Evolutionary conservation across 2,888 invertebrate genomes (phyloP).

Genomic region (Polymixis flavicincta): DNA sequence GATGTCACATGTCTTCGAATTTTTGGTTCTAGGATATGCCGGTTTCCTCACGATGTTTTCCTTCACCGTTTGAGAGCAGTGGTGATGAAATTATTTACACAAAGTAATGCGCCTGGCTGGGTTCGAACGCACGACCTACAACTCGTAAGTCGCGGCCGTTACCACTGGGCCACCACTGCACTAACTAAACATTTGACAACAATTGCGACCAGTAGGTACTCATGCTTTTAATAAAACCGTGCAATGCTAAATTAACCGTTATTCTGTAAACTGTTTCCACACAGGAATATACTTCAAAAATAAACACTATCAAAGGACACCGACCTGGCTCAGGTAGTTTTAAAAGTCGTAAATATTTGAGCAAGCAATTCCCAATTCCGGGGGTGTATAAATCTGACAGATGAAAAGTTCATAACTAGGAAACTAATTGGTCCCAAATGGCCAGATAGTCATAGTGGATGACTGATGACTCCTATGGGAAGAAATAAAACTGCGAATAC

Average conservation of each 20-base stretch:
- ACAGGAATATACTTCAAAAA: slow-evolving; percentile 19
- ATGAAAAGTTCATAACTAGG: slow-evolving; percentile 83
- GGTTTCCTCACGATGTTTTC: too few species aligned
- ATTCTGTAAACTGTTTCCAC: not conserved
- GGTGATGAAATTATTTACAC: too few species aligned
- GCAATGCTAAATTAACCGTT: not conserved
- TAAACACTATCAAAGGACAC: slow-evolving; percentile 40
- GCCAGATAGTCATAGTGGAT: slow-evolving; percentile 78
- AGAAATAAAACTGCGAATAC: slow-evolving; percentile 63
- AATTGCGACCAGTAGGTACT: not conserved
- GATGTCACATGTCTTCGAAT: too few species aligned
- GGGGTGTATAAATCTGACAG: slow-evolving; percentile 75
- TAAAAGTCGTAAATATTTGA: slow-evolving; percentile 67
- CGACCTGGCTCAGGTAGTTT: slow-evolving; percentile 52
- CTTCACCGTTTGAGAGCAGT: too few species aligned
- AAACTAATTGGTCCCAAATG: slow-evolving; percentile 83
- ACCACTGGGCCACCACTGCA: too few species aligned
- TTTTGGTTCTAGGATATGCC: too few species aligned
- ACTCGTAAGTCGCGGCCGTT: too few species aligned
- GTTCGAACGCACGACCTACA: too few species aligned
- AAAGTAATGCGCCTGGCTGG: too few species aligned
- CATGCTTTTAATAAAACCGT: not conserved
- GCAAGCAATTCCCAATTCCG: slow-evolving; percentile 69
- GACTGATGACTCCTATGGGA: slow-evolving; percentile 77
- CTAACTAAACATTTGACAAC: too few species aligned